Conservation (phyloP, 2,797 vertebrate genomes). For the Phylloscopus collybita region DNA sequence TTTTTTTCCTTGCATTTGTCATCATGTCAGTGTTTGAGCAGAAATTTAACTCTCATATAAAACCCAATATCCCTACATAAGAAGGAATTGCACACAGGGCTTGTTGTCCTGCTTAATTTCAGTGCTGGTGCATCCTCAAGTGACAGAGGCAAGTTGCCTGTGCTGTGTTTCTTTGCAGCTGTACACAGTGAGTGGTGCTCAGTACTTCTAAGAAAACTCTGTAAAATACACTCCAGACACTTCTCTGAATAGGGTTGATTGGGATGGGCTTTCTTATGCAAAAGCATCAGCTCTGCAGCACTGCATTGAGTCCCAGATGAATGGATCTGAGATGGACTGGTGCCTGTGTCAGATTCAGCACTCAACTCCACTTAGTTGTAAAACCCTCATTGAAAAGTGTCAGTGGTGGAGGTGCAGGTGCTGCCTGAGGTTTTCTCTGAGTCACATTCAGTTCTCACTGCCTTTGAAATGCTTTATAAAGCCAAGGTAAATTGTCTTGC, state of each 20-base stretch:
- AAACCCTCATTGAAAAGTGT: background rate
- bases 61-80: background rate
- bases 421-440: constrained; percentile 1
- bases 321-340: background rate
- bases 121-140: background rate
- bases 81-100: background rate
- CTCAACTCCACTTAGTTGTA: background rate
- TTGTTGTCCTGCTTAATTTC: background rate
- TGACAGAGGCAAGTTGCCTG: background rate
- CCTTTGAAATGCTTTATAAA: background rate
- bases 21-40: background rate
- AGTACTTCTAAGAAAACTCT: background rate
- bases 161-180: background rate
- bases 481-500: background rate
- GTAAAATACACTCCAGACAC: background rate
- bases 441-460: background rate
- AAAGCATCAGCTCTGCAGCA: background rate
- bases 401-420: constrained; percentile 33
- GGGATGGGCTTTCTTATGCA: constrained; percentile 43
- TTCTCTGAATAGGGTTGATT: constrained; percentile 21
- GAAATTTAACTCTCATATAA: background rate
- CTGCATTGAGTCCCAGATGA: background rate
- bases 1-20: background rate
- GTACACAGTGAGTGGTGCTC: background rate
- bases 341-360: background rate